phyloP scores from a whole-genome alignment of 2,888 invertebrate genomes.

The Sinohyriopsis cumingii region DNA sequence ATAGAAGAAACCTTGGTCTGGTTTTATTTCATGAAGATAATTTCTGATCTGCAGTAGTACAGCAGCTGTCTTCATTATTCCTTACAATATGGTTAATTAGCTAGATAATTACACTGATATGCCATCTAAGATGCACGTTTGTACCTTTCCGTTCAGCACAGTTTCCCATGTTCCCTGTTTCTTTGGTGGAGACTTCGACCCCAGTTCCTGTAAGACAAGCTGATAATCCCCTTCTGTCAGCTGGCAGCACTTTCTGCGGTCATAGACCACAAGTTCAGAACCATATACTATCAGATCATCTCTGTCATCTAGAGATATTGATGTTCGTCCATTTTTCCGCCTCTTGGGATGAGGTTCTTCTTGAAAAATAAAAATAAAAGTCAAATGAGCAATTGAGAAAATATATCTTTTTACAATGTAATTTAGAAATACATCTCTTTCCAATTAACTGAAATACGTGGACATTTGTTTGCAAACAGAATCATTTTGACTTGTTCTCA shows the following conservation, averaged over 20 bases:
- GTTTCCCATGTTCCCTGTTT: constrained; percentile 84
- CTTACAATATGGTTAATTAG: no score
- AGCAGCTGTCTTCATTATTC: no score
- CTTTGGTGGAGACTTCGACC: constrained; percentile 77
- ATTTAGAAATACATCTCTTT: no score
- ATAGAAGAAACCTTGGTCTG: no score
- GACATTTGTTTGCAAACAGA: no score
- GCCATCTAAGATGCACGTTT: no score
- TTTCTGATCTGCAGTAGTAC: no score
- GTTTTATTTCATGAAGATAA: no score
- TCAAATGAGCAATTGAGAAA: background rate
- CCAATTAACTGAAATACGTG: no score
- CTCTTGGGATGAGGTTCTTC: constrained; percentile 63
- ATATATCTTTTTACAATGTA: no score
- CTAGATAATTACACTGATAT: no score
- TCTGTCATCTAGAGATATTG: constrained; percentile 26
- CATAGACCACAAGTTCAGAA: constrained; percentile 87
- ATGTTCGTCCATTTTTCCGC: constrained; percentile 51
- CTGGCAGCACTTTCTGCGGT: constrained; percentile 89
- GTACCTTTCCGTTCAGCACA: constrained; percentile 76
- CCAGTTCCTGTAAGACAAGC: constrained; percentile 83
- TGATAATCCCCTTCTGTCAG: constrained; percentile 93
- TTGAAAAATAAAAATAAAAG: constrained; percentile 16
- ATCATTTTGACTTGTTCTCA: no score
- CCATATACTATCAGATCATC: constrained; percentile 55